phyloP scores from a whole-genome alignment of 2,797 vertebrate species.

The Psittacula derbiana region DNA sequence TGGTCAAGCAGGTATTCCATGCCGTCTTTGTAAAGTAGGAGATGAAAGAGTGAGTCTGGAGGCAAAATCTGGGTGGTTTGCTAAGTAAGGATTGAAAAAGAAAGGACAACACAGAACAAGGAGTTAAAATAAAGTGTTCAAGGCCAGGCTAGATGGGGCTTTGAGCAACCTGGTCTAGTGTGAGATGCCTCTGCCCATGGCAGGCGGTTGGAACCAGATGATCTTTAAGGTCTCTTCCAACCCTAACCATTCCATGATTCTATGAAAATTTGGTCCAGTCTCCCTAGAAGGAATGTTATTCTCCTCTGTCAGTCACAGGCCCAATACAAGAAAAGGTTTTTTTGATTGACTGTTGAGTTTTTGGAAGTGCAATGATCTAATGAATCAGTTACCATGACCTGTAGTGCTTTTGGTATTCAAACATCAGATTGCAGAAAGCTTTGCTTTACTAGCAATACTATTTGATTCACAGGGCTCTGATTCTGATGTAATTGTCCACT shows the following conservation, averaged over 20 bases:
- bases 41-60: background rate
- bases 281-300: background rate
- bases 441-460: background rate
- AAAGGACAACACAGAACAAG: background rate
- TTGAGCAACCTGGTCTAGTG: background rate
- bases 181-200: background rate
- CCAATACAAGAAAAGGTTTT: background rate
- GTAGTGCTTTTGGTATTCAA: background rate
- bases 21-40: background rate
- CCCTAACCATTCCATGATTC: background rate
- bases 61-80: background rate
- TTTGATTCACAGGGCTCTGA: background rate
- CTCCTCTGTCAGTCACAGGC: background rate
- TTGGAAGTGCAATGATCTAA: background rate
- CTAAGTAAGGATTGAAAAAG: background rate
- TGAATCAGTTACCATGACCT: background rate
- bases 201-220: background rate
- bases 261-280: background rate
- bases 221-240: background rate
- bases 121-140: background rate
- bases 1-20: background rate
- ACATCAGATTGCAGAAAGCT: background rate
- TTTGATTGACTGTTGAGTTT: background rate
- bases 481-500: background rate
- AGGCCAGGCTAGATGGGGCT: background rate